These are phyloP conservation scores for Bombyx mandarina DNA, from an alignment of 1,140 invertebrate genomes.

Conservation along the genomic window DNA sequence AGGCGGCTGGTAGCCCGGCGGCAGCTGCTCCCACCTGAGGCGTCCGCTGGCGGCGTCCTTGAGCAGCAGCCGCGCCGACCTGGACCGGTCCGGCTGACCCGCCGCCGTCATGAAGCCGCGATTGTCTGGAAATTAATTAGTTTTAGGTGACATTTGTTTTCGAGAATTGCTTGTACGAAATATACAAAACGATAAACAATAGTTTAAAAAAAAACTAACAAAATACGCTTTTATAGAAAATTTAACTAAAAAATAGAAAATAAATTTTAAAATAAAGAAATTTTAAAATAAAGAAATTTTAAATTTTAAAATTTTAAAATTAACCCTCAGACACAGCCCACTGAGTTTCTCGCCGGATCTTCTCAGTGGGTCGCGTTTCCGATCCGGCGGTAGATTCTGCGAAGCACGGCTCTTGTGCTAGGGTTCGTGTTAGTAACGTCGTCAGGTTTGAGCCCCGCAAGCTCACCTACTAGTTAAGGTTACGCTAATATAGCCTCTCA, in stretches of 20 bases:
- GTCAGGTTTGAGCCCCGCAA: too few species aligned
- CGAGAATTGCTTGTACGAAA: background rate
- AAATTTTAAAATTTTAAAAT: background rate
- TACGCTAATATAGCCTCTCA: too few species aligned
- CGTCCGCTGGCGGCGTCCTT: slow-evolving; percentile 96
- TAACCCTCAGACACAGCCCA: background rate
- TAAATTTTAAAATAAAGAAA: too few species aligned
- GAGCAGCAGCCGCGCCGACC: slow-evolving; percentile 89
- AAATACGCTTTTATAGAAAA: too few species aligned
- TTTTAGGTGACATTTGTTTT: background rate
- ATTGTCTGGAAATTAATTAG: slow-evolving; percentile 75
- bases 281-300: too few species aligned
- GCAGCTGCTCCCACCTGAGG: slow-evolving; percentile 87
- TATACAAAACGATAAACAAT: background rate
- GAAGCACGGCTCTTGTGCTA: too few species aligned
- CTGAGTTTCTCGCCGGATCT: background rate
- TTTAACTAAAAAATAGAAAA: too few species aligned
- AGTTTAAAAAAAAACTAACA: background rate
- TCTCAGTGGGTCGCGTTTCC: too few species aligned
- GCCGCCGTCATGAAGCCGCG: slow-evolving; percentile 96
- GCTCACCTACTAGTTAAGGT: too few species aligned
- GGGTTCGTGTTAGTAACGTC: too few species aligned
- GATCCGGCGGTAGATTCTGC: too few species aligned
- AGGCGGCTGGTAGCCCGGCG: slow-evolving; percentile 75
- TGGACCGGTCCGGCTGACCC: slow-evolving; percentile 93